Evolutionary conservation across 2,888 invertebrate genomes (phyloP).

Genomic region (Cheilosia urbana): DNA sequence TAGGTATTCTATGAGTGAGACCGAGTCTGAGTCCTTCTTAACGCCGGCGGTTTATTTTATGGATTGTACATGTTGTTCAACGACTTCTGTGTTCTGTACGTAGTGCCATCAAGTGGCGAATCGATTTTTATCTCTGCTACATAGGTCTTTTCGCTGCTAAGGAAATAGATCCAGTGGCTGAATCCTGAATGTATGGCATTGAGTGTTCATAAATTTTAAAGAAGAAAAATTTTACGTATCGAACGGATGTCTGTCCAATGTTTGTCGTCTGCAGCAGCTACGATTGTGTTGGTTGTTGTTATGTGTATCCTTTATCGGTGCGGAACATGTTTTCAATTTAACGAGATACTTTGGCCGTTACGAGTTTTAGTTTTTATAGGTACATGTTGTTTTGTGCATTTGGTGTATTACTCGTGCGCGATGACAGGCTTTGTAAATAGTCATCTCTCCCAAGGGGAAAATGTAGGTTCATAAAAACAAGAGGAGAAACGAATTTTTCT

Average conservation of each 20-base stretch:
- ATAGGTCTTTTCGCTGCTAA: constrained; percentile 5
- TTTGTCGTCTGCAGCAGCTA: neutral
- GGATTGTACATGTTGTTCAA: constrained; percentile 36
- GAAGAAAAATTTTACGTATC: neutral
- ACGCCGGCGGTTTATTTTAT: constrained; percentile 41
- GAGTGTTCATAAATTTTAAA: constrained; percentile 58
- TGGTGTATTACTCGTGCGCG: neutral
- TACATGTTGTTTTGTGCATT: constrained; percentile 29
- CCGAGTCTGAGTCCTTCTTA: constrained; percentile 25
- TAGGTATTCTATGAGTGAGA: constrained; percentile 20
- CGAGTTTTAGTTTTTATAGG: neutral
- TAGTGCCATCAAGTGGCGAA: constrained; percentile 39
- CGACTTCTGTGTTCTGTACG: neutral
- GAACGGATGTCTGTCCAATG: constrained; percentile 24
- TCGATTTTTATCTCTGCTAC: constrained; percentile 50
- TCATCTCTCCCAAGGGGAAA: constrained; percentile 6
- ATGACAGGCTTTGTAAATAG: constrained; percentile 5
- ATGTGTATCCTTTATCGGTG: constrained; percentile 25
- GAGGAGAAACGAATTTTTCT: neutral
- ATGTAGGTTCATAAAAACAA: constrained; percentile 10
- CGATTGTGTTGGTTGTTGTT: neutral
- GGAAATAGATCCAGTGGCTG: constrained; percentile 38
- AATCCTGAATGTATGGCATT: constrained; percentile 55
- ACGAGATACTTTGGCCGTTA: constrained; percentile 53
- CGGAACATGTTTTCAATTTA: constrained; percentile 36